Evolutionary conservation across 1,140 invertebrate genomes (phyloP).

Genomic region (Melipona quadrifasciata): DNA sequence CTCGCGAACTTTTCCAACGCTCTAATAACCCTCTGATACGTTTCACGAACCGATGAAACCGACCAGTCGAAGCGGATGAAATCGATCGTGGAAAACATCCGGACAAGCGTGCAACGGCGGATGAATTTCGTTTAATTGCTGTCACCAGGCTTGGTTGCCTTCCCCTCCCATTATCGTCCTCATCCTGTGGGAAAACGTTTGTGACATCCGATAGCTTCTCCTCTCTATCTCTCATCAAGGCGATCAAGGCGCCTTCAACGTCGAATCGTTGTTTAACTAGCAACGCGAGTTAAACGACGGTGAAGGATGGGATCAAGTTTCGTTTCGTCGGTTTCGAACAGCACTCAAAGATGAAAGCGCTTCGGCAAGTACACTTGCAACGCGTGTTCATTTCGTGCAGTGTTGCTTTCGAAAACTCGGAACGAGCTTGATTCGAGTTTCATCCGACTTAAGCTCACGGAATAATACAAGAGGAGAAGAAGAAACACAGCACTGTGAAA

Average conservation of each 20-base stretch:
- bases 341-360: too few relatives aligned
- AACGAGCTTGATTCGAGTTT: too few relatives aligned
- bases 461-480: too few relatives aligned
- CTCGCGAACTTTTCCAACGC: neutral
- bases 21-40: neutral
- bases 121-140: slow-evolving; percentile 28
- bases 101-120: neutral
- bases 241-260: too few relatives aligned
- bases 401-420: too few relatives aligned
- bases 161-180: neutral
- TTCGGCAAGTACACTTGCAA: too few relatives aligned
- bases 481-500: too few relatives aligned
- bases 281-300: neutral
- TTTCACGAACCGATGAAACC: neutral
- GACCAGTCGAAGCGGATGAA: neutral
- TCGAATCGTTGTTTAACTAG: neutral
- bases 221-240: neutral
- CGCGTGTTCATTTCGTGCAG: too few relatives aligned
- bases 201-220: too few relatives aligned
- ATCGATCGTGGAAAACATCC: slow-evolving; percentile 2
- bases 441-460: too few relatives aligned
- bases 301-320: neutral
- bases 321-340: too few relatives aligned
- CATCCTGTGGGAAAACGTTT: neutral
- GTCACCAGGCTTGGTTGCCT: neutral